Conservation (phyloP, 1,140 invertebrate genomes). For the Oryctes rhinoceros region DNA sequence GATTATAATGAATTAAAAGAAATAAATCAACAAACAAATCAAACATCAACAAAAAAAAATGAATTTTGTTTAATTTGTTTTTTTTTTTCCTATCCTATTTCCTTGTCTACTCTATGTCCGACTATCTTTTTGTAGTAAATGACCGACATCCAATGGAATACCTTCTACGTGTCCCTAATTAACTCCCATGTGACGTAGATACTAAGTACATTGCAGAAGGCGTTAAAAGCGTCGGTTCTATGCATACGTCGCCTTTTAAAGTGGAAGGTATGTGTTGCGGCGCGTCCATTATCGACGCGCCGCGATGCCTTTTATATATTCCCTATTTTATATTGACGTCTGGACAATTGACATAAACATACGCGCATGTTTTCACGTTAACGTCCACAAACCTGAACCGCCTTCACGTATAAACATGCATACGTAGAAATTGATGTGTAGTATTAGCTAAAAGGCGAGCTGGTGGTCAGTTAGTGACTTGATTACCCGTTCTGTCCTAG, state of each 20-base stretch:
- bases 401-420: constrained; percentile 47
- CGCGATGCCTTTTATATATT: constrained; percentile 19
- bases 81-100: too few relatives aligned
- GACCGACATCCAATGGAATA: too few relatives aligned
- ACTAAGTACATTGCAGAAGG: too few relatives aligned
- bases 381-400: constrained; percentile 37
- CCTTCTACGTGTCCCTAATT: too few relatives aligned
- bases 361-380: background rate
- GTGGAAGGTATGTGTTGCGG: background rate
- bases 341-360: constrained; percentile 1
- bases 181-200: too few relatives aligned
- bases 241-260: background rate
- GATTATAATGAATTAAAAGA: too few relatives aligned
- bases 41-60: too few relatives aligned
- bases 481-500: background rate
- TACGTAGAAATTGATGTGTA: background rate
- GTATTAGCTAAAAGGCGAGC: background rate
- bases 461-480: background rate
- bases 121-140: too few relatives aligned
- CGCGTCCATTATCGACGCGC: constrained; percentile 23
- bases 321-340: background rate
- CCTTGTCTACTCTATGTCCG: too few relatives aligned
- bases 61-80: too few relatives aligned
- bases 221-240: too few relatives aligned
- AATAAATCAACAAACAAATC: too few relatives aligned